Base-by-base conservation (phyloP, 2,797 vertebrate genomes). In the Myotis planiceps region DNA sequence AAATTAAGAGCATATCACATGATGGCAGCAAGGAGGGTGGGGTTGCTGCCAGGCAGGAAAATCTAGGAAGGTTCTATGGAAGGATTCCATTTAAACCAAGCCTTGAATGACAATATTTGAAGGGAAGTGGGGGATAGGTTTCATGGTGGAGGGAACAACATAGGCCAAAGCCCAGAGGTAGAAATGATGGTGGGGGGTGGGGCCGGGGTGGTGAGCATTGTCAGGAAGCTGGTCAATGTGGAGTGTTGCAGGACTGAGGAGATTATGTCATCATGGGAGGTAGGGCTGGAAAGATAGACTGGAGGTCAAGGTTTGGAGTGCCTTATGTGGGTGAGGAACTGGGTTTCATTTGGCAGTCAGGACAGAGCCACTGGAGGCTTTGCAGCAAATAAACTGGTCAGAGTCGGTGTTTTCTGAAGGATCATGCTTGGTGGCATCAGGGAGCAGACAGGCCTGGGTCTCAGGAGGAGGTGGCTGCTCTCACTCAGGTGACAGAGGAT, bases 121-220 rank as follows among this genome's bases (percentile, higher is more conserved):
- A 92, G 42, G 69, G 34, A 71, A 21, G 18, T 23, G 1, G 13
- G 16, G 32, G 2, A 53, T 47, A 63, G 5, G 27, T 16, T 55
- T 51, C 7, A n/a, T 0, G 1, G 9, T 10, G 19, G 37, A 78
- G 34, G 16, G n/a, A 72, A 58, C 53, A 25, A 19, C 60, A 16
- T 9, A 34, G 25, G 32, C 27, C 49, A 34, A 34, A n/a, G 27
- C 55, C 13, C n/a, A 42, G 29, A 80, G 3, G 7, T 13, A 42
- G 42, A 78, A 49, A 60, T 4, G 2, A 5, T 1, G 2, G 58
- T 2, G 8, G 27, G 0, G 8, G 7, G 14, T 8, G 27, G 27
- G 13, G 19, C 5, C 23, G 2, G n/a, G 1, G 9, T 12, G 8
- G 8, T 60, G 5, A 37, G n/a, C 27, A 29, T 18, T 53, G 7